These are phyloP conservation scores for Dolichoris vasculosae DNA, from an alignment of 1,140 invertebrate species.

Conservation along the genomic window DNA sequence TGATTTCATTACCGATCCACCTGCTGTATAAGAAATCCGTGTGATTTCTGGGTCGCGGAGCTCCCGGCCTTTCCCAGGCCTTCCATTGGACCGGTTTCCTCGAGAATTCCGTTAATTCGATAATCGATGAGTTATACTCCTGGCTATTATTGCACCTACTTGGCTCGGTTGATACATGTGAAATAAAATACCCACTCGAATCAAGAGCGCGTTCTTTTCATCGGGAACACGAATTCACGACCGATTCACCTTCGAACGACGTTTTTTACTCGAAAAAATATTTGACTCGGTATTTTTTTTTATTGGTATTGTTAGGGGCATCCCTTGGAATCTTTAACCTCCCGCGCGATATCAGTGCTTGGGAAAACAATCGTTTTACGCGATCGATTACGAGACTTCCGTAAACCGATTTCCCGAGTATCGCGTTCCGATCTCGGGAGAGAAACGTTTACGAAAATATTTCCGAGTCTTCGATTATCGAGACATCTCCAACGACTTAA, in stretches of 20 bases:
- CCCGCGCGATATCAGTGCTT: too few species aligned
- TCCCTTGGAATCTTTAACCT: too few species aligned
- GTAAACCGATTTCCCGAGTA: too few species aligned
- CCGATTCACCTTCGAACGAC: background rate
- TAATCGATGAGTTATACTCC: slow-evolving; percentile 52
- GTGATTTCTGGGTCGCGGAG: slow-evolving; percentile 44
- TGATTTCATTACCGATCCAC: slow-evolving; percentile 64
- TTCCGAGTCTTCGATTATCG: too few species aligned
- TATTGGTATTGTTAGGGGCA: too few species aligned
- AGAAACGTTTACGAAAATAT: too few species aligned
- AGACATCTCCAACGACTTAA: too few species aligned
- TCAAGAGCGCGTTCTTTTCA: background rate
- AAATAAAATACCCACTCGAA: slow-evolving; percentile 56
- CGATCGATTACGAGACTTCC: too few species aligned
- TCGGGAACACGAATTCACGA: background rate
- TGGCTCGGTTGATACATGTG: slow-evolving; percentile 42
- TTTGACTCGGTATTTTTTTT: background rate
- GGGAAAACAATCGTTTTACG: too few species aligned
- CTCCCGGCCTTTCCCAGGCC: slow-evolving; percentile 46
- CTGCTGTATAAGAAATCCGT: slow-evolving; percentile 25
- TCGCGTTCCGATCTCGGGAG: too few species aligned
- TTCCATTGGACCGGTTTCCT: background rate
- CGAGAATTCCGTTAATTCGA: slow-evolving; percentile 24
- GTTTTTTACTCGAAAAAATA: background rate
- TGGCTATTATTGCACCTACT: slow-evolving; percentile 21